phyloP scores from a whole-genome alignment of 2,797 vertebrate species.

The Champsocephalus esox region DNA sequence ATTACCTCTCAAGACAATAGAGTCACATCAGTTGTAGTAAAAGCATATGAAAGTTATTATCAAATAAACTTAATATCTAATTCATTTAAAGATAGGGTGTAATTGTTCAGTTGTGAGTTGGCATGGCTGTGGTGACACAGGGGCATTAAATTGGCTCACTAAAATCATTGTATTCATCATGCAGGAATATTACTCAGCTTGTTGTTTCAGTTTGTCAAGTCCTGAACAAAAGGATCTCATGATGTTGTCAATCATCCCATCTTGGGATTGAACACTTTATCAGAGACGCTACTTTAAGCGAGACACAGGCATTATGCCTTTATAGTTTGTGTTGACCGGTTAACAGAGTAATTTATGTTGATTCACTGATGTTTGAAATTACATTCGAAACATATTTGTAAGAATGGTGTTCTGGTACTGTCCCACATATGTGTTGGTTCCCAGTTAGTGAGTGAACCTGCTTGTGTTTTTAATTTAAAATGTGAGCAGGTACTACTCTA shows the following conservation, averaged over 20 bases:
- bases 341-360: not conserved
- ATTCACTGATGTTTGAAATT: not conserved
- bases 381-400: not conserved
- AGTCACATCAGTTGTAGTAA: constrained; percentile 17
- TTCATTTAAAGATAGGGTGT: not conserved
- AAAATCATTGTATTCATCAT: not conserved
- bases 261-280: not conserved
- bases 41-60: constrained; percentile 14
- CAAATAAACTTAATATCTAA: not conserved
- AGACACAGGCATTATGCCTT: not conserved
- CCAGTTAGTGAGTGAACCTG: not conserved
- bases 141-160: not conserved
- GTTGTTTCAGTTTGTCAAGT: not conserved
- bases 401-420: not conserved
- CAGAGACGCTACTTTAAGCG: not conserved
- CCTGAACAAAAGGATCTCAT: not conserved
- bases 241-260: not conserved
- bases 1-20: constrained; percentile 41
- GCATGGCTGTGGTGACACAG: not conserved
- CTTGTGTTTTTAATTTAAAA: not conserved
- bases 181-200: not conserved
- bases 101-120: not conserved
- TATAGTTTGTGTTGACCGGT: not conserved
- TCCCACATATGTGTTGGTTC: not conserved
- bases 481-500: not conserved